Conservation (phyloP, 2,797 vertebrate genomes). For the Ptychadena robeensis region DNA sequence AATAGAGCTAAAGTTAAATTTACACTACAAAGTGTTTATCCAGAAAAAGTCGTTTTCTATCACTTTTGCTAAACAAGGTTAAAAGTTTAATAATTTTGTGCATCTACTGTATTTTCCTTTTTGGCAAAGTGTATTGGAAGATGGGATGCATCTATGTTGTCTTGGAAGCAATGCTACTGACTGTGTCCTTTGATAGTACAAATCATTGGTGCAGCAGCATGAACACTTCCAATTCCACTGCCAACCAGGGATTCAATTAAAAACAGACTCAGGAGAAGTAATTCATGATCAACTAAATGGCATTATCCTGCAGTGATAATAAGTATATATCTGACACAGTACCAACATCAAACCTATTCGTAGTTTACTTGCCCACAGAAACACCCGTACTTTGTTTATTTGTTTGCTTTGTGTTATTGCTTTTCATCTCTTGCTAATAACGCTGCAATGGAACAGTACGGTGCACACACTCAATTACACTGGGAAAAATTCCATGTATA, state of each 20-base stretch:
- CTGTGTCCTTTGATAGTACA: constrained; percentile 41
- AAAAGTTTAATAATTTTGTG: background rate
- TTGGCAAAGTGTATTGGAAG: background rate
- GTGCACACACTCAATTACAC: constrained; percentile 32
- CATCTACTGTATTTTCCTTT: constrained; percentile 1
- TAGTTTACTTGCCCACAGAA: constrained; percentile 28
- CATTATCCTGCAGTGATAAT: constrained; percentile 54
- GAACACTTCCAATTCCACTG: constrained; percentile 53
- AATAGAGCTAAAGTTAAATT: too few species aligned
- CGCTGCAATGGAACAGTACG: constrained; percentile 31
- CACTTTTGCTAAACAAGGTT: background rate
- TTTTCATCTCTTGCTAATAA: constrained; percentile 5
- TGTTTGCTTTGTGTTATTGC: constrained; percentile 35
- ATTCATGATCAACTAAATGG: constrained; percentile 54
- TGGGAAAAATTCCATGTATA: constrained; percentile 42
- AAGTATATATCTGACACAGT: constrained; percentile 41
- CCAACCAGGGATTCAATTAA: constrained; percentile 59
- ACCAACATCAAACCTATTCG: constrained; percentile 35
- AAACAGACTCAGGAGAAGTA: constrained; percentile 52
- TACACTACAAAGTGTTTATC: too few species aligned
- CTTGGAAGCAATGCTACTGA: constrained; percentile 39
- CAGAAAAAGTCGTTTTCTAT: background rate
- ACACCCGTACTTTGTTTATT: constrained; percentile 25
- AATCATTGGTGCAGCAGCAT: constrained; percentile 53
- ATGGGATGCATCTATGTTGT: constrained; percentile 11